A percentile compares a stretch with the other conserved stretches of the same genome.
Conservation (phyloP, 30 jellyfish, hydroid and myxozoan species). For the Phacellophora camtschatica region DNA sequence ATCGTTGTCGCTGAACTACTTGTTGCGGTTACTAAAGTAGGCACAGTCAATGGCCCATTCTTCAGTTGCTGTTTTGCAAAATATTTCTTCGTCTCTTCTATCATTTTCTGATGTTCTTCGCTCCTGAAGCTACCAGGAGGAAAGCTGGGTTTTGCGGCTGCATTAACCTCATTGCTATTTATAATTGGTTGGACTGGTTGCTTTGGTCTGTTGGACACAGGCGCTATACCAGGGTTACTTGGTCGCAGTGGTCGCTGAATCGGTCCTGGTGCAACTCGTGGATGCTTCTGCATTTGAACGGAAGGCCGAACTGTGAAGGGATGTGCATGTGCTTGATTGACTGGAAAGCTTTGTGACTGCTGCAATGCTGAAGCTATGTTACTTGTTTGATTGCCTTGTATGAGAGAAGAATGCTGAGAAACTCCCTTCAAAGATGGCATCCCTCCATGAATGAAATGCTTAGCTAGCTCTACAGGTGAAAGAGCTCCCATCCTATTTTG, state of each 20-base stretch:
- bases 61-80: slow-evolving; percentile 66
- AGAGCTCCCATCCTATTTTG: slow-evolving; percentile 42
- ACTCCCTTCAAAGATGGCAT: slow-evolving; percentile 25
- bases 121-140: slow-evolving; percentile 57
- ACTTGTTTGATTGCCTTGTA: slow-evolving; percentile 3
- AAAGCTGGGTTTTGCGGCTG: background rate
- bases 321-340: slow-evolving; percentile 11
- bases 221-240: background rate
- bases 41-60: slow-evolving; percentile 1
- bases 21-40: background rate
- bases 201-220: slow-evolving; percentile 49
- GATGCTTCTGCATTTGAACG: slow-evolving; percentile 35
- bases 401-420: slow-evolving; percentile 4
- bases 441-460: slow-evolving; percentile 44
- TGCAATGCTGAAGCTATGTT: slow-evolving; percentile 40
- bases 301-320: slow-evolving; percentile 54
- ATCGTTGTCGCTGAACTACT: background rate
- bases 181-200: slow-evolving; percentile 61
- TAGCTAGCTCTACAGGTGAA: slow-evolving; percentile 61
- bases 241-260: slow-evolving; percentile 65
- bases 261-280: slow-evolving; percentile 72
- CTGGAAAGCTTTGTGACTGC: slow-evolving; percentile 33
- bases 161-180: slow-evolving; percentile 17
- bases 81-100: slow-evolving; percentile 84
- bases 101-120: slow-evolving; percentile 93